phyloP scores from a whole-genome alignment of 2,797 vertebrate genomes.

The Ctenopoma kingsleyae region DNA sequence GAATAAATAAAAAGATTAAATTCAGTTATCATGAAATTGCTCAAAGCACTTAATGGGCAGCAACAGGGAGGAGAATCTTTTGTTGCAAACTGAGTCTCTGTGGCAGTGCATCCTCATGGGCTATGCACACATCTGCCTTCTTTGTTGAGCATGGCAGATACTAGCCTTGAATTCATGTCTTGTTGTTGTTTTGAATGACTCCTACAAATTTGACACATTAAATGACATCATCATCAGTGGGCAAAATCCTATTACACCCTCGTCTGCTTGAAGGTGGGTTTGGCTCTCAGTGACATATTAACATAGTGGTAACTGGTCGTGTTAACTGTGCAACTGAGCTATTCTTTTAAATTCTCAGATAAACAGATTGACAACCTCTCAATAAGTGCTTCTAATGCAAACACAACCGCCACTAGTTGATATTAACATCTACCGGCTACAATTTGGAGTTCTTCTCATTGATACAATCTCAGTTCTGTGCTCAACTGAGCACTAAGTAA shows the following conservation, averaged over 20 bases:
- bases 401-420: not conserved
- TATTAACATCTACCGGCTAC: not conserved
- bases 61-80: not conserved
- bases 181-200: not conserved
- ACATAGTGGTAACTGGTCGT: not conserved
- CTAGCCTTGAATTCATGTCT: not conserved
- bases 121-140: constrained; percentile 8
- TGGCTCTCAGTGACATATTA: not conserved
- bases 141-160: not conserved
- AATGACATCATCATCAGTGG: not conserved
- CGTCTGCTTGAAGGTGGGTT: not conserved
- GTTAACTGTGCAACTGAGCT: not conserved
- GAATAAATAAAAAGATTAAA: constrained; percentile 17
- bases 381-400: too few species aligned
- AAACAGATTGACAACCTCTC: not conserved
- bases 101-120: constrained; percentile 9
- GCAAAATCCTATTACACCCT: not conserved
- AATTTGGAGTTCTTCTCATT: not conserved
- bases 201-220: not conserved
- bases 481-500: not conserved
- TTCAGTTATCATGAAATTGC: constrained; percentile 12
- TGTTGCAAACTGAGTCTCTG: constrained; percentile 3
- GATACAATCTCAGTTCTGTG: not conserved
- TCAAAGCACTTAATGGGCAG: constrained; percentile 5
- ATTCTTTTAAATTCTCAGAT: not conserved